Base-by-base conservation (phyloP, 2,113 vertebrate genomes). In the Polypterus senegalus region DNA sequence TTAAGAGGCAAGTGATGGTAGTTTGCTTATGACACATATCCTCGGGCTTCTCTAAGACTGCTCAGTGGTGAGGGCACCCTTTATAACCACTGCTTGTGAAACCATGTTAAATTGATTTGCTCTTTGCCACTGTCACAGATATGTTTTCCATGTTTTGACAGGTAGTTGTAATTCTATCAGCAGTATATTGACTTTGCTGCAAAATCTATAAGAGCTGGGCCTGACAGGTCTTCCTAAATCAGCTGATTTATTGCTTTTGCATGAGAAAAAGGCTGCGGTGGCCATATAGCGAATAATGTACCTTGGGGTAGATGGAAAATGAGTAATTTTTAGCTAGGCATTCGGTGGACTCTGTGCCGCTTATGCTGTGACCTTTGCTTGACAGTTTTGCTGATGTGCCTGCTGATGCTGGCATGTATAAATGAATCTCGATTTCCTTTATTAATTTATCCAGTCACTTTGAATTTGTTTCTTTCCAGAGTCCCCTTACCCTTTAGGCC, bases 111-210 rank as follows among this genome's bases (percentile, higher is more conserved):
- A 84, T 85, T 79, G 86, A 88, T 88, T 86, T 82, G 76, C 77
- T 79, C 79, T 88, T 87, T 84, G 76, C 84, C 79, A 77, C 73
- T 80, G 78, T 79, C 77, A 79, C 74, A 77, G 79, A 76, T 79
- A 75, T 76, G 74, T 87, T 88, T 85, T 85, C 77, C 77, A 64
- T 81, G 69, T 87, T 86, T 87, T 89, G 87, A 87, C 86, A 88
- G 75, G 76, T 82, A 83, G 79, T 81, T 86, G 84, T 88, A 88
- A 87, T 89, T 91, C 83, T 85, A 86, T 89, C 88, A 88, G 72
- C 68, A 81, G 73, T 61, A 76, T 79, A 89, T 87, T 71, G 80
- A 86, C 80, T 85, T 79, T 77, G 76, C 74, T 58, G 3, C 77
- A 81, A 83, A 87, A 81, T 86, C 74, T 72, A 87, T 76, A 83